Evolutionary conservation across 2,888 invertebrate species (phyloP).

Genomic region (Onchidella celtica): DNA sequence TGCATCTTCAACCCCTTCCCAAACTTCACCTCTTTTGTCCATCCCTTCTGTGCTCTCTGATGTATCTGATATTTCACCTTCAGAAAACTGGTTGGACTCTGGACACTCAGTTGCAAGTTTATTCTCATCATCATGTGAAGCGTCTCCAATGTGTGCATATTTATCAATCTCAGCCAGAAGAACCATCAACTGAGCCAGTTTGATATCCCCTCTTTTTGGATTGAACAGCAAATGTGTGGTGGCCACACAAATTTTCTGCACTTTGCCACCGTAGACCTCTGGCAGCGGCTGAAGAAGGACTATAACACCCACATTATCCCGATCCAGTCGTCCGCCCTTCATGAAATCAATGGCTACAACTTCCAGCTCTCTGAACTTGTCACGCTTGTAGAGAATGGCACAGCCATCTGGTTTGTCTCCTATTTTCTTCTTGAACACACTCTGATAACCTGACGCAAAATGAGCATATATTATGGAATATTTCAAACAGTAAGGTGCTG

Average conservation of each 20-base stretch:
- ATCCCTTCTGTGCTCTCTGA: background rate
- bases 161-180: constrained; percentile 92
- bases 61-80: background rate
- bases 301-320: constrained; percentile 93
- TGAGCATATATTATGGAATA: too few relatives aligned
- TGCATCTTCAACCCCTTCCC: background rate
- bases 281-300: constrained; percentile 84
- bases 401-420: constrained; percentile 90
- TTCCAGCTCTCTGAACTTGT: constrained; percentile 86
- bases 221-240: constrained; percentile 98
- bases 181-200: constrained; percentile 92
- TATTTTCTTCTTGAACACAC: constrained; percentile 91
- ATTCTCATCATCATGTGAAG: background rate
- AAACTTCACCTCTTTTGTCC: background rate
- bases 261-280: constrained; percentile 33
- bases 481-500: too few relatives aligned
- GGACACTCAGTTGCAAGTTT: background rate
- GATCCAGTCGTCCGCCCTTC: constrained; percentile 85
- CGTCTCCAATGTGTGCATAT: constrained; percentile 80
- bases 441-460: constrained; percentile 85
- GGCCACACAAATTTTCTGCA: constrained; percentile 85
- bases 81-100: background rate
- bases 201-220: constrained; percentile 92
- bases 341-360: constrained; percentile 87
- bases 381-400: constrained; percentile 89